Base-by-base conservation (phyloP, 2,888 invertebrate genomes). In the Pristionchus entomophagus region DNA sequence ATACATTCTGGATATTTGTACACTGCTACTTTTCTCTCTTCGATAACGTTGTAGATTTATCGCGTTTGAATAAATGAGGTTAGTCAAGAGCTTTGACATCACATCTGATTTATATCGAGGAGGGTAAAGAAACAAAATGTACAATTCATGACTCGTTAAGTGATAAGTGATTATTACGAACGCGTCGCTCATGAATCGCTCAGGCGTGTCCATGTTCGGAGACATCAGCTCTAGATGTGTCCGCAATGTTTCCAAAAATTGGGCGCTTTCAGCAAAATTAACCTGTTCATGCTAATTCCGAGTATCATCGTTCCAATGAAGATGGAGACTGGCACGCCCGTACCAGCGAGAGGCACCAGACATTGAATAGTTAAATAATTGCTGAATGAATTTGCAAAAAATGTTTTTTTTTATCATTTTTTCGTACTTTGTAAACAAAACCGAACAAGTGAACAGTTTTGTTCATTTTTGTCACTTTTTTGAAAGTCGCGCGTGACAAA, bases 291-390 rank as follows among this genome's bases (percentile, higher is more conserved):
- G 73, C 73, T 73, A 0, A 73, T 26, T 38, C 73, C 73, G 5
- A 45, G 41, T 14, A 73, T 73, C 73, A 73, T 73, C 26, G 73
- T 73, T 8, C 73, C 73, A 0, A 73, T 73, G 26, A 73, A 73
- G 41, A 73, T 73, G 41, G 73, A 73, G 22, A 73, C 26, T 8
- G 73, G 73, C 1, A 73, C 17, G 26, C 41, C 73, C 8, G 73
- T 73, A 1, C 38, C 41, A 0, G 45, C 73, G 41, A 73, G 73
- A 12, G 73, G 73, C 12, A 73, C 73, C 4, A 73, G 41, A n/a
- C 41, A 41, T 41, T 73, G 45, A 4, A 17, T 17, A 49, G 49
- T 49, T 49, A 8, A 49, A 12, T 49, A 8, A 49, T 12, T 49
- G 17, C 8, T 12, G 22, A 22, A 56, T n/a, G 19, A 10, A 56